Evolutionary conservation across 2,888 invertebrate species (phyloP).

Genomic region (Deroplatys truncata): DNA sequence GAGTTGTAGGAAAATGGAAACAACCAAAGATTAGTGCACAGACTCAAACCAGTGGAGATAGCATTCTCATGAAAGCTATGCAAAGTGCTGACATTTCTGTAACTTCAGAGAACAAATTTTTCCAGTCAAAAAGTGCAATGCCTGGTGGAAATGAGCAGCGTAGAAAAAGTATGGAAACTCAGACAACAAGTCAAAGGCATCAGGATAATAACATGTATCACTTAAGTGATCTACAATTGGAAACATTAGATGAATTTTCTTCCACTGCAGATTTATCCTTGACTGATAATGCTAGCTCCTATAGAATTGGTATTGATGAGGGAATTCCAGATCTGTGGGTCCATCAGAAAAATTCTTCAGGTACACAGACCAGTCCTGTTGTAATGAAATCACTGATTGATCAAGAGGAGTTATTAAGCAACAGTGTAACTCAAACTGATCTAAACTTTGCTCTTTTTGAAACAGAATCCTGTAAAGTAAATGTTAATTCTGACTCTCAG

Average conservation of each 20-base stretch:
- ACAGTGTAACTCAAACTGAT: slow-evolving; percentile 38
- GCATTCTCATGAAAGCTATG: slow-evolving; percentile 35
- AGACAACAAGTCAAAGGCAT: slow-evolving; percentile 8
- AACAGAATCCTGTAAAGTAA: slow-evolving; percentile 8
- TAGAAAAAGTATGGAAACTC: slow-evolving; percentile 31
- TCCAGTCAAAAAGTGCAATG: slow-evolving; percentile 15
- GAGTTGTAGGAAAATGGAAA: slow-evolving; percentile 18
- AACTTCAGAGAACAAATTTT: slow-evolving; percentile 1
- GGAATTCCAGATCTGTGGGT: slow-evolving; percentile 29
- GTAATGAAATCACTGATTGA: slow-evolving; percentile 33
- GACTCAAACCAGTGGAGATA: slow-evolving; percentile 46
- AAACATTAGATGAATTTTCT: neutral
- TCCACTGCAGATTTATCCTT: neutral
- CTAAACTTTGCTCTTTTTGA: slow-evolving; percentile 32
- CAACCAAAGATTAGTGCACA: slow-evolving; percentile 38
- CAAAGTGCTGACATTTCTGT: slow-evolving; percentile 29
- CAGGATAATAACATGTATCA: neutral
- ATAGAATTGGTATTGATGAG: neutral
- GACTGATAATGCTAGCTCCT: neutral
- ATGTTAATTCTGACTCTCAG: slow-evolving; percentile 35
- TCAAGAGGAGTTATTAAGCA: slow-evolving; percentile 39
- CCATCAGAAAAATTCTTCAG: slow-evolving; percentile 40
- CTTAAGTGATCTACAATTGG: neutral
- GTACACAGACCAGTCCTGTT: slow-evolving; percentile 44
- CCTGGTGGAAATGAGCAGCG: slow-evolving; percentile 14